Evolutionary conservation across 2,113 vertebrate genomes (phyloP).

Genomic region (Cyprinodon tularosa): DNA sequence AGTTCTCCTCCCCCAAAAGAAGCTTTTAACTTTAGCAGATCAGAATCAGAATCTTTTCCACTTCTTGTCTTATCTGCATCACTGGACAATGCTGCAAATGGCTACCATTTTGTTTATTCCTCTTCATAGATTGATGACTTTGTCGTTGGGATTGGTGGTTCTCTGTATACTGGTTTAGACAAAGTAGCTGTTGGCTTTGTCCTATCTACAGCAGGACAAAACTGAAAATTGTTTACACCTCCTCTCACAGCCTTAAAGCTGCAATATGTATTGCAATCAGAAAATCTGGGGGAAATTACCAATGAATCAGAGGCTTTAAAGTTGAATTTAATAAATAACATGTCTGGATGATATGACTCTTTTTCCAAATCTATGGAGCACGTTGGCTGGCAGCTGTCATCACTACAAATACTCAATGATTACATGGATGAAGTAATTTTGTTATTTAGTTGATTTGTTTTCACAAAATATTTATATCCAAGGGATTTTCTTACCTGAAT

Average conservation of each 20-base stretch:
- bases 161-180: no score
- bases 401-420: constrained; percentile 22
- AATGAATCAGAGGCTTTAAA: background rate
- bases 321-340: background rate
- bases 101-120: no score
- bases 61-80: no score
- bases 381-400: constrained; percentile 14
- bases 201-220: background rate
- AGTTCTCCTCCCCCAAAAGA: no score
- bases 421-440: constrained; percentile 30
- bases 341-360: background rate
- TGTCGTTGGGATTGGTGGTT: no score
- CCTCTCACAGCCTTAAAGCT: background rate
- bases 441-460: constrained; percentile 17
- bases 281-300: background rate
- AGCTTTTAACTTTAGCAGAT: no score
- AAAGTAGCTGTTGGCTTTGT: background rate
- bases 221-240: background rate
- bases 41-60: no score
- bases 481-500: background rate
- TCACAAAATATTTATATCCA: constrained; percentile 11
- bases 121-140: no score
- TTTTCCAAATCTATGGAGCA: constrained; percentile 15
- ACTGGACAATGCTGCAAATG: no score
- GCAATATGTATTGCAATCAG: background rate